Base-by-base conservation (phyloP, 2,888 invertebrate genomes). In the Rotaria macrura region DNA sequence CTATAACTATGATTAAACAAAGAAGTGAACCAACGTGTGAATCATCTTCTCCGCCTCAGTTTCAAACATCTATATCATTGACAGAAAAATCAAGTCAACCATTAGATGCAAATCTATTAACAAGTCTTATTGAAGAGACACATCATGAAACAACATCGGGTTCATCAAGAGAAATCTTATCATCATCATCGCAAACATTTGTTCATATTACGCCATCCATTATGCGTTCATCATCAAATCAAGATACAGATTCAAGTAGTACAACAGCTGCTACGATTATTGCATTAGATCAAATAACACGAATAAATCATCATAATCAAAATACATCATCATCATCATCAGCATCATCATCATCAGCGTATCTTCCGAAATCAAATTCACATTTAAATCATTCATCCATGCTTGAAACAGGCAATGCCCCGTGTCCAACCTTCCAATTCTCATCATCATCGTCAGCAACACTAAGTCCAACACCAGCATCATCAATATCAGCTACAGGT, bases 1-100 rank as follows among this genome's bases (percentile, higher is more conserved):
- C 79, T 79, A 79, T 79, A 25, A 79, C 79, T n/a, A 79, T 79
- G 79, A 79, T 79, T 40, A 79, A 79, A 79, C 79, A 79, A 79
- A 40, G 79, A 43, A 43, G 43, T 43, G 79, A 79, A 79, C 79
- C 79, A 43, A 12, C 79, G n/a, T 10, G 34, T 23, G 43, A 40
- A 79, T 25, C 74, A 25, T 40, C n/a, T n/a, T n/a, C 74, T 25
- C 38, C n/a, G n/a, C 79, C 10, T 25, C 25, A 40, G n/a, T n/a
- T 23, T 4, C n/a, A 9, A 38, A 74, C 79, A 43, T 25, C 74
- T 25, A 79, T 38, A 79, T 43, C 79, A 79, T 25, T n/a, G 25
- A 6, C n/a, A 7, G 43, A 79, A 25, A 40, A 40, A 43, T 2
- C 79, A 43, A 40, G 2, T 5, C 7, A 12, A 12, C 5, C 14